Percentiles rank a stretch among this genome's conserved stretches.
These are phyloP conservation scores for Proisotoma minuta DNA, from an alignment of 2,888 invertebrate genomes.

Conservation along the genomic window DNA sequence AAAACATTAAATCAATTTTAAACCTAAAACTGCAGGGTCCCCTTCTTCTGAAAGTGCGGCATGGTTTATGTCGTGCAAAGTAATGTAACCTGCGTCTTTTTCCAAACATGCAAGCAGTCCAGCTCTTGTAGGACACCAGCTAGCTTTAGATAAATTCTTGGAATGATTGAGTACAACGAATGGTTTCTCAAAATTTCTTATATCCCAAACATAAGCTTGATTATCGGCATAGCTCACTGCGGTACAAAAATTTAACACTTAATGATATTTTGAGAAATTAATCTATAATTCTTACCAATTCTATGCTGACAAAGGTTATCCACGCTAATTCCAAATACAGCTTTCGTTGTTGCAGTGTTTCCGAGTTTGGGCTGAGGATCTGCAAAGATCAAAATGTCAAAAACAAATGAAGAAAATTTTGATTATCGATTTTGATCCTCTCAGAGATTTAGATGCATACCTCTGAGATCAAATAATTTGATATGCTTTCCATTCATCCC, in stretches of 20 bases:
- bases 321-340: constrained; percentile 74
- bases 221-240: constrained; percentile 74
- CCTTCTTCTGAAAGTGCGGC: constrained; percentile 64
- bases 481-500: constrained; percentile 86
- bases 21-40: constrained; percentile 71
- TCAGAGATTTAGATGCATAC: too few species aligned
- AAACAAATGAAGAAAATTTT: neutral
- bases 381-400: constrained; percentile 8
- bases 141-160: constrained; percentile 67
- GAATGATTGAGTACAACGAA: constrained; percentile 66
- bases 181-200: constrained; percentile 78
- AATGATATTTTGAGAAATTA: too few species aligned
- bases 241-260: too few species aligned
- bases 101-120: constrained; percentile 69
- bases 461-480: constrained; percentile 82
- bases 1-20: too few species aligned
- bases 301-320: constrained; percentile 73
- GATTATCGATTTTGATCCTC: neutral
- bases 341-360: constrained; percentile 61
- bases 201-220: constrained; percentile 81
- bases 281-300: constrained; percentile 79
- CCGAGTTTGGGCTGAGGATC: constrained; percentile 43
- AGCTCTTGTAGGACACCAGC: constrained; percentile 80
- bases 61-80: constrained; percentile 80
- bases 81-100: constrained; percentile 69